phyloP scores from a whole-genome alignment of 2,113 vertebrate species.

The Chinchilla lanigera region DNA sequence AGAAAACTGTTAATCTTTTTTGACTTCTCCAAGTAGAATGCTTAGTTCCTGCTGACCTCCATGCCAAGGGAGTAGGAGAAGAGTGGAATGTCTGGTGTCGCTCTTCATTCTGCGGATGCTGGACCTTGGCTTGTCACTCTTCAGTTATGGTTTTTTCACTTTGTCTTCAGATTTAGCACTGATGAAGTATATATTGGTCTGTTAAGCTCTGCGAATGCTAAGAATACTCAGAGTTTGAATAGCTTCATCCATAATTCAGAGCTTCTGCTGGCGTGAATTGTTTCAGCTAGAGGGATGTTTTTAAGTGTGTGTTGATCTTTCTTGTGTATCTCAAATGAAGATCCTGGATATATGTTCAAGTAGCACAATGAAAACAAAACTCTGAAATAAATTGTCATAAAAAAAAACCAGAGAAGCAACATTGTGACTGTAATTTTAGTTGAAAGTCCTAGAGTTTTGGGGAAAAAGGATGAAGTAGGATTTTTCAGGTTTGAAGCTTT shows the following conservation, averaged over 20 bases:
- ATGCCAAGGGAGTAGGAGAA: background rate
- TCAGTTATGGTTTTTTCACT: constrained; percentile 58
- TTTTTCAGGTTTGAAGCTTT: constrained; percentile 40
- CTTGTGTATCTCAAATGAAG: constrained; percentile 77
- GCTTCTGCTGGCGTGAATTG: constrained; percentile 80
- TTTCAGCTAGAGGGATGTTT: constrained; percentile 79
- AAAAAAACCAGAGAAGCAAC: constrained; percentile 57
- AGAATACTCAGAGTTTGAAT: constrained; percentile 79
- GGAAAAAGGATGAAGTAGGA: constrained; percentile 1
- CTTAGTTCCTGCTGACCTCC: background rate
- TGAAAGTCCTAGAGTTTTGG: constrained; percentile 68
- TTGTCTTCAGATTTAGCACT: constrained; percentile 70
- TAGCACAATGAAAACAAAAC: constrained; percentile 75
- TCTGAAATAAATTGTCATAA: constrained; percentile 80
- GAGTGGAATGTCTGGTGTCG: background rate
- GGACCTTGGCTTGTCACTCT: background rate
- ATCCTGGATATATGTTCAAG: constrained; percentile 73
- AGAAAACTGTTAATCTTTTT: background rate
- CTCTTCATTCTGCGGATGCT: background rate
- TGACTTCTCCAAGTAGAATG: background rate
- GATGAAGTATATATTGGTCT: constrained; percentile 70
- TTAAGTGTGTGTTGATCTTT: constrained; percentile 79
- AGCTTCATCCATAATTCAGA: constrained; percentile 71
- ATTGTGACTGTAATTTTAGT: constrained; percentile 74
- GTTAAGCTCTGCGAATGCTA: constrained; percentile 74